Evolutionary conservation across 2,113 vertebrate genomes (phyloP).

Genomic region (Phocoena sinus): DNA sequence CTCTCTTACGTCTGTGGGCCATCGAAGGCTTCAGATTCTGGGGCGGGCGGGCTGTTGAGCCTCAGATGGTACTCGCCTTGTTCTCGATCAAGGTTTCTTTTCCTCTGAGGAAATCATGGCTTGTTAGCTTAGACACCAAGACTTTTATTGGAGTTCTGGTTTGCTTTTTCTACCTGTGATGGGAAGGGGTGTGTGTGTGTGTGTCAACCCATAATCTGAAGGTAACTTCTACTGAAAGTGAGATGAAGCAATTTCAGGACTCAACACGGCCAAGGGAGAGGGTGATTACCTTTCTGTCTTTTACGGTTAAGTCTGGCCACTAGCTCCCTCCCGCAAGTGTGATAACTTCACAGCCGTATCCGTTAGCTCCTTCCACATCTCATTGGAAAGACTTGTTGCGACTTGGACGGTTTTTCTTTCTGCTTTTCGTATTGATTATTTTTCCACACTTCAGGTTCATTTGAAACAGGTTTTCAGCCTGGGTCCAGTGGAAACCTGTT

Average conservation of each 20-base stretch:
- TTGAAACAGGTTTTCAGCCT: neutral
- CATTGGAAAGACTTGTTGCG: neutral
- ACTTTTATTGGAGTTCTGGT: neutral
- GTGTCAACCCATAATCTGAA: neutral
- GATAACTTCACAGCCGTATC: neutral
- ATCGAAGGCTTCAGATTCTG: neutral
- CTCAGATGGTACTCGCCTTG: neutral
- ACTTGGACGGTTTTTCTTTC: neutral
- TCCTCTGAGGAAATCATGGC: neutral
- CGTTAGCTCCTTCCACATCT: neutral
- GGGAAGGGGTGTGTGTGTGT: neutral
- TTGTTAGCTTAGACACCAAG: neutral
- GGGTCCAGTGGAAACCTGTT: slow-evolving; percentile 5
- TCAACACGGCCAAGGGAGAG: neutral
- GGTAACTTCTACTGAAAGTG: slow-evolving; percentile 33
- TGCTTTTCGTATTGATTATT: neutral
- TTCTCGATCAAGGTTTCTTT: neutral
- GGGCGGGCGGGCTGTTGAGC: neutral
- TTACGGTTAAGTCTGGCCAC: neutral
- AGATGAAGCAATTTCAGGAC: neutral
- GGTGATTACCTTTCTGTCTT: neutral
- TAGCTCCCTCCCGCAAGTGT: neutral
- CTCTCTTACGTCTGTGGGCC: rapidly evolving
- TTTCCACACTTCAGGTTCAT: neutral
- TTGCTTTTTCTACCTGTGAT: neutral